Percentiles rank a stretch among this genome's conserved stretches.
Conservation (phyloP, 2,113 vertebrate species). For the Mesoclemmys tuberculata region DNA sequence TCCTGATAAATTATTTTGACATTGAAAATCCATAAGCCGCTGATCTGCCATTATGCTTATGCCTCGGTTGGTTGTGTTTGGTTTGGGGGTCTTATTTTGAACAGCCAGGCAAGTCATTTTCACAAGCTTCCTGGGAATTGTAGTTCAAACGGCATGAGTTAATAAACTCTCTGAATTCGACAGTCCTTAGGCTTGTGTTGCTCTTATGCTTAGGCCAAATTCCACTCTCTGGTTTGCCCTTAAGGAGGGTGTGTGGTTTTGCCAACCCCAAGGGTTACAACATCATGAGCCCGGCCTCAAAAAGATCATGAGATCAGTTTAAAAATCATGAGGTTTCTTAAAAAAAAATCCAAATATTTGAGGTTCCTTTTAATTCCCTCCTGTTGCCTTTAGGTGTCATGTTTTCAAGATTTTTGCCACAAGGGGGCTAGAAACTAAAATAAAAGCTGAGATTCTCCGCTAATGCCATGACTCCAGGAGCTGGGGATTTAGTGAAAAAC, state of each 20-base stretch:
- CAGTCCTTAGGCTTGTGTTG: neutral
- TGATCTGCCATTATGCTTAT: neutral
- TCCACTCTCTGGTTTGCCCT: neutral
- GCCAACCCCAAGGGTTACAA: neutral
- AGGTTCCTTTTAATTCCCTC: neutral
- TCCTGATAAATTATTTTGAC: constrained; percentile 49
- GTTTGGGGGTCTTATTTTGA: neutral
- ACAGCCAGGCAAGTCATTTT: rapidly evolving
- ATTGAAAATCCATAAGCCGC: neutral
- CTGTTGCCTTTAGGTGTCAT: neutral
- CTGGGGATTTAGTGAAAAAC: neutral
- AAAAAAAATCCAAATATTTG: neutral
- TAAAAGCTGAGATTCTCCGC: neutral
- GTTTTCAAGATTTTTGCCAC: neutral
- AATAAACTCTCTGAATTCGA: neutral
- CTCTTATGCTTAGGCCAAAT: neutral
- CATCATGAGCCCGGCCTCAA: neutral
- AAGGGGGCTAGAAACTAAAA: neutral
- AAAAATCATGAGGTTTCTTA: neutral
- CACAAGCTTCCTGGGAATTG: neutral
- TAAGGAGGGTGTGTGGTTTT: neutral
- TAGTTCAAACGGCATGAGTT: too few relatives aligned
- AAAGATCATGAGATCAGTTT: neutral
- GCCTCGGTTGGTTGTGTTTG: neutral
- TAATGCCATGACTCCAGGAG: neutral